Base-by-base conservation (phyloP, 2,113 vertebrate genomes). In the Crotophaga sulcirostris region DNA sequence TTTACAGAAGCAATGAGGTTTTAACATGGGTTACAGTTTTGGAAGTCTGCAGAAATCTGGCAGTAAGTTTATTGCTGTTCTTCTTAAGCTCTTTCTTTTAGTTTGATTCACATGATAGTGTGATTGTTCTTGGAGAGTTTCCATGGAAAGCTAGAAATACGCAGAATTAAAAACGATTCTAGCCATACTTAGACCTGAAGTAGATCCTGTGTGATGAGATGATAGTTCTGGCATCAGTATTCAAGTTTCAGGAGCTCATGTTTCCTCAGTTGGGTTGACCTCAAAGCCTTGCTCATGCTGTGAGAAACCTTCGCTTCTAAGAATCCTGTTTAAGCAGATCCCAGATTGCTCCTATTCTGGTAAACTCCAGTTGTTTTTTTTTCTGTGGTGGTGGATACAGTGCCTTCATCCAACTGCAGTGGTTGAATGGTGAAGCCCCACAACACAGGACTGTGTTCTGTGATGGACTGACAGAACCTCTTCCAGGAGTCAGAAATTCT, bases 321-420 rank as follows among this genome's bases (percentile, higher is more conserved):
- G 45, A 59, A 74, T 20, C 25, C 14, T 51, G 5, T 60, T 60
- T 24, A 84, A 66, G 17, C 5, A 66, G 13, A 33, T 36, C 10
- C 17, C 10, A 56, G 60, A 66, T 72, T 1, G 0, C 16, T 52
- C 14, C 28, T 70, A 8, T 40, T 60, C 16, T 33, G 9, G 16
- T 51, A 56, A 66, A 20, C 2, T 55, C 17, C 3, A 18, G 19
- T 18, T 40, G 8, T 42, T 44, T 16, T 11, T 67, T 36, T 45
- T 87, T 66, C 28, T 34, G 16, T 34, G 69, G 38, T 52, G 14
- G 7, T 63, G 13, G 23, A 10, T 68, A 52, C 7, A 58, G 25
- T 0, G 1, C 7, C 55, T 58, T n/a, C 23, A 47, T 26, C 49
- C 42, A 52, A 1, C 16, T 3, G 16, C 14, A 72, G 0, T 7